Base-by-base conservation (phyloP, 1,140 invertebrate species). In the Sarcophaga bullata region DNA sequence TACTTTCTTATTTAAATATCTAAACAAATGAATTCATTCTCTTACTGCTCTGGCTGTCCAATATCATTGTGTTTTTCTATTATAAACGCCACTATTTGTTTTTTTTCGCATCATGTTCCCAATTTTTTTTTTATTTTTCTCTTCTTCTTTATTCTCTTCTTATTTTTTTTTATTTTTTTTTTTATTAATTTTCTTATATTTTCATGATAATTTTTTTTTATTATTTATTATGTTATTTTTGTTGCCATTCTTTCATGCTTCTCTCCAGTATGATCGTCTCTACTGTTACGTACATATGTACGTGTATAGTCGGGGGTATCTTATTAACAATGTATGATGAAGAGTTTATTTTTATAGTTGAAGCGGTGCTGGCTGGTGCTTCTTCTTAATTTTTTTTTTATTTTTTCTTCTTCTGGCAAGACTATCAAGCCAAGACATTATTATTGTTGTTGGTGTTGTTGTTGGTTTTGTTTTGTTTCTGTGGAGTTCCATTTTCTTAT, bases 291-390 rank as follows among this genome's bases (percentile, higher is more conserved):
- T n/a, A 15, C n/a, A 58, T 58, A n/a, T 58, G n/a, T 15, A 7
- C 15, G 15, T 54, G 15, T 54, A 13, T 54, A 13, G 52, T 54
- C 10, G 52, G 10, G 10, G 10, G 15, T 58, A 58, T 58, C n/a
- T 58, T 58, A 58, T 58, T 58, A 58, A 58, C 54, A 58, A 58
- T 58, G 54, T 58, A 58, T 58, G 13, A 58, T n/a, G 54, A 58
- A 58, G 25, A 37, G 54, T 58, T 58, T 58, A 58, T 58, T n/a
- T 58, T 58, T 58, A 37, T 37, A 58, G 54, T 58, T 58, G n/a
- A n/a, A 58, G 54, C 54, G n/a, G n/a, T n/a, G 15, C 54, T 58
- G 4, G 11, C 54, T n/a, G 25, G 25, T 37, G 25, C 25, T 37
- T 4, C 25, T 37, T 37, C 25, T 37, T 37, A 37, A 37, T 37